Conservation (phyloP, 2,113 vertebrate genomes). For the Gracilinanus agilis region DNA sequence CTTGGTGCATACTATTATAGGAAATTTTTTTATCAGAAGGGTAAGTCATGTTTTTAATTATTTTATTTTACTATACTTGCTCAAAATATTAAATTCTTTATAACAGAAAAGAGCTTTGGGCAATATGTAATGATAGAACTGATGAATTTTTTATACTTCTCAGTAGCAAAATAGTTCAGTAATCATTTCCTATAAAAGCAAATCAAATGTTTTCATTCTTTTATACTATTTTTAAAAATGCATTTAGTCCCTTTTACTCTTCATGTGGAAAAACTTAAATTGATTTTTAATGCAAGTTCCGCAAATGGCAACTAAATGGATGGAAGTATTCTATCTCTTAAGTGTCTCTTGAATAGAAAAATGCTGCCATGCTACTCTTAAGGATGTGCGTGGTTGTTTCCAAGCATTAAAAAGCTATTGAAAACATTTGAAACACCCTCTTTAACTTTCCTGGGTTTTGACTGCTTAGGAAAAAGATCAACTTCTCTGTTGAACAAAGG, state of each 20-base stretch:
- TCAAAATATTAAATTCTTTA: not conserved
- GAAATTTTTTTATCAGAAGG: conserved; percentile 95
- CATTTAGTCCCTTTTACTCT: not conserved
- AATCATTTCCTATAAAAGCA: not conserved
- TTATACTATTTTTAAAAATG: not conserved
- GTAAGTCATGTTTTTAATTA: conserved; percentile 82
- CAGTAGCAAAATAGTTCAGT: conserved; percentile 5
- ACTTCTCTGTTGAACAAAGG: not conserved
- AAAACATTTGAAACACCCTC: conserved; percentile 38
- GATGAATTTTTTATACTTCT: not conserved
- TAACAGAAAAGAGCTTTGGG: not conserved
- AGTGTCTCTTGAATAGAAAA: not conserved
- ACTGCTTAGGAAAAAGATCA: not conserved
- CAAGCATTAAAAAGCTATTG: conserved; percentile 7
- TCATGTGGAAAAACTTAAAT: conserved; percentile 34
- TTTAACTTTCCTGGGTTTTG: not conserved
- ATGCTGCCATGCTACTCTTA: conserved; percentile 2
- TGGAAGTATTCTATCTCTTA: conserved; percentile 9
- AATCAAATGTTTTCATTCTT: conserved; percentile 5
- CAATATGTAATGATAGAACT: conserved; percentile 10
- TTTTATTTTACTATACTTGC: not conserved
- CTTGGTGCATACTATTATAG: conserved; percentile 96
- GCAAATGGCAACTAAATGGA: not conserved
- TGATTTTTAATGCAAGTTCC: not conserved
- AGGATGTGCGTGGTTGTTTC: not conserved